Evolutionary conservation across 1,140 invertebrate species (phyloP).

Genomic region (Drosophila busckii): DNA sequence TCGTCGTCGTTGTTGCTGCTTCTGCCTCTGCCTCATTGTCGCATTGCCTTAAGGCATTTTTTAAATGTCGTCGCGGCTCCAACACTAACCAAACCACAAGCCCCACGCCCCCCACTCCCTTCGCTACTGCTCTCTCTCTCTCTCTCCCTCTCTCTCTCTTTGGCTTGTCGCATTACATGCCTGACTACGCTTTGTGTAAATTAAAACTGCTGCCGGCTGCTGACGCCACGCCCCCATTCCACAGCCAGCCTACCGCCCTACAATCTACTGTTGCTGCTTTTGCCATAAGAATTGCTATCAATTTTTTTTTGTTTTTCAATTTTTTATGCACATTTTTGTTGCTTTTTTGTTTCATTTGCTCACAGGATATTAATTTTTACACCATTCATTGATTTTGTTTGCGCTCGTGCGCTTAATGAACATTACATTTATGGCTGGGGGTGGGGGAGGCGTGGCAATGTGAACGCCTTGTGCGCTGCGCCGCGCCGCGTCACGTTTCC

Average conservation of each 20-base stretch:
- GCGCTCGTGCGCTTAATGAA: slow-evolving; percentile 58
- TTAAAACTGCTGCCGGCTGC: slow-evolving; percentile 72
- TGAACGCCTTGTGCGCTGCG: slow-evolving; percentile 26
- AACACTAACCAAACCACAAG: slow-evolving; percentile 8
- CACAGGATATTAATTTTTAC: slow-evolving; percentile 79
- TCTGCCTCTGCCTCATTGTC: slow-evolving; percentile 3
- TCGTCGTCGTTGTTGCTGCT: slow-evolving; percentile 15
- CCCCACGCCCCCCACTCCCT: neutral
- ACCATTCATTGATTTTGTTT: slow-evolving; percentile 77
- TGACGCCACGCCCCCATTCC: slow-evolving; percentile 8
- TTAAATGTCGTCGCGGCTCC: slow-evolving; percentile 55
- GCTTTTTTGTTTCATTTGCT: slow-evolving; percentile 8
- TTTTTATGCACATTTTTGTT: neutral
- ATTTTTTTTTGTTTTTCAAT: slow-evolving; percentile 18
- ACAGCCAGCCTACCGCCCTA: neutral
- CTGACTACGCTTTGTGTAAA: slow-evolving; percentile 76
- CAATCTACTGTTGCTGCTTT: slow-evolving; percentile 8
- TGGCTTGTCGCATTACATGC: slow-evolving; percentile 54
- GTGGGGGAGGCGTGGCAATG: neutral
- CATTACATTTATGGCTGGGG: slow-evolving; percentile 5
- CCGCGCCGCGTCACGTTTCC: slow-evolving; percentile 42
- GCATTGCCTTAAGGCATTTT: slow-evolving; percentile 71
- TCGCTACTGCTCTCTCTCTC: neutral
- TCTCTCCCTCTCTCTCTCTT: neutral
- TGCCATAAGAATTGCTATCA: slow-evolving; percentile 23